Conservation (phyloP, 1,140 invertebrate genomes). For the Druon quercuslanigerum region DNA sequence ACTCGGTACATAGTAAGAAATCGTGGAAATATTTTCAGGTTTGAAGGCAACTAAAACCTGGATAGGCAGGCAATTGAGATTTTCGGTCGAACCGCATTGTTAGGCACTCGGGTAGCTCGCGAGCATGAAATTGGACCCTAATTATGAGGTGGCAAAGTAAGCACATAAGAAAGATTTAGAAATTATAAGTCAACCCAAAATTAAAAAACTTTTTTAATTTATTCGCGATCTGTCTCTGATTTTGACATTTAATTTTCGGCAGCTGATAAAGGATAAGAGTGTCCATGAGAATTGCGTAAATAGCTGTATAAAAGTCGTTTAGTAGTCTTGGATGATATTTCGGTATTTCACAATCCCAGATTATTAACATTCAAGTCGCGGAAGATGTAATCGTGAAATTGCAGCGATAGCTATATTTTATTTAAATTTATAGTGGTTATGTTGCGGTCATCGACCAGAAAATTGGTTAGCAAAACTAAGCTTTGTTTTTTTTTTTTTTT, state of each 20-base stretch:
- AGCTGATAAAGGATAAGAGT: neutral
- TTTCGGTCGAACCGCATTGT: neutral
- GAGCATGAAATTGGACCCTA: conserved; percentile 13
- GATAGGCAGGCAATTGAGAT: neutral
- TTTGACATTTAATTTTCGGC: neutral
- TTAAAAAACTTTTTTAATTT: neutral
- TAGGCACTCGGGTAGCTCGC: neutral
- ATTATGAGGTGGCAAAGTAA: neutral
- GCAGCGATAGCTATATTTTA: neutral
- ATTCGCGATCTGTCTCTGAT: neutral
- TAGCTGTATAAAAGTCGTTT: conserved; percentile 11
- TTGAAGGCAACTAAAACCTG: neutral
- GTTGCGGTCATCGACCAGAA: too few species aligned
- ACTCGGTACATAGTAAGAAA: conserved; percentile 8
- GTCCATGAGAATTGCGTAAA: conserved; percentile 4
- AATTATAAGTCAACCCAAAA: neutral
- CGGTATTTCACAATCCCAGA: neutral
- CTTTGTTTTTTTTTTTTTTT: too few species aligned
- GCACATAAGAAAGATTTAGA: neutral
- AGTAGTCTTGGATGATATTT: conserved; percentile 4
- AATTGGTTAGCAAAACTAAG: too few species aligned
- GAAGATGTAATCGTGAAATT: conserved; percentile 1
- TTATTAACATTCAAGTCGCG: conserved; percentile 23
- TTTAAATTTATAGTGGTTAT: neutral
- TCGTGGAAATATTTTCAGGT: conserved; percentile 14